Conservation (phyloP, 2,113 vertebrate genomes). For the Lethenteron camtschaticum region DNA sequence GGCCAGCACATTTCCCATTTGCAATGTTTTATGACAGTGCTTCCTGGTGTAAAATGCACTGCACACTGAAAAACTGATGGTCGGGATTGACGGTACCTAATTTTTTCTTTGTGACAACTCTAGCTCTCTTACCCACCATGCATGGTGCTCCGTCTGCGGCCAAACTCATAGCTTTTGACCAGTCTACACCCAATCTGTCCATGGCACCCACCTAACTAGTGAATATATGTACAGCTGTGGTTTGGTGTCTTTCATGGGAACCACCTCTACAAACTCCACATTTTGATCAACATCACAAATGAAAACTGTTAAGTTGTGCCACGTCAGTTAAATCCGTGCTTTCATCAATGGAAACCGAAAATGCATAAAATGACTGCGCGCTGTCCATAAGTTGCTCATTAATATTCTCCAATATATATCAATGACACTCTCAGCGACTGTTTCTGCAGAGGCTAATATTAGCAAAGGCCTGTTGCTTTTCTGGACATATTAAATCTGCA, state of each 20-base stretch:
- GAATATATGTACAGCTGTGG: slow-evolving; percentile 3
- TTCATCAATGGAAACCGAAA: slow-evolving; percentile 10
- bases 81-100: not conserved
- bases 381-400: slow-evolving; percentile 6
- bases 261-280: not conserved
- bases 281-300: slow-evolving; percentile 5
- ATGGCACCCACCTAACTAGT: slow-evolving; percentile 1
- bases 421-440: not conserved
- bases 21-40: slow-evolving; percentile 2
- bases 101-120: slow-evolving; percentile 1
- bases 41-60: slow-evolving; percentile 6
- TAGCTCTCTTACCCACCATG: slow-evolving; percentile 5
- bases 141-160: not conserved
- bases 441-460: slow-evolving; percentile 12
- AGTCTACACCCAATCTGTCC: slow-evolving; percentile 3
- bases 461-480: slow-evolving; percentile 6
- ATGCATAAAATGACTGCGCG: slow-evolving; percentile 10
- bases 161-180: slow-evolving; percentile 5
- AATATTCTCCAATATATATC: slow-evolving; percentile 7
- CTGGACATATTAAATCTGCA: not conserved
- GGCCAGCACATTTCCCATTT: slow-evolving; percentile 7
- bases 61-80: not conserved
- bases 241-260: not conserved
- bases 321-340: slow-evolving; percentile 8
- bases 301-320: slow-evolving; percentile 10